Evolutionary conservation across 2,888 invertebrate species (phyloP), one percentile per base, ranked within the genome.

Genomic region (Catocala sponsa): DNA sequence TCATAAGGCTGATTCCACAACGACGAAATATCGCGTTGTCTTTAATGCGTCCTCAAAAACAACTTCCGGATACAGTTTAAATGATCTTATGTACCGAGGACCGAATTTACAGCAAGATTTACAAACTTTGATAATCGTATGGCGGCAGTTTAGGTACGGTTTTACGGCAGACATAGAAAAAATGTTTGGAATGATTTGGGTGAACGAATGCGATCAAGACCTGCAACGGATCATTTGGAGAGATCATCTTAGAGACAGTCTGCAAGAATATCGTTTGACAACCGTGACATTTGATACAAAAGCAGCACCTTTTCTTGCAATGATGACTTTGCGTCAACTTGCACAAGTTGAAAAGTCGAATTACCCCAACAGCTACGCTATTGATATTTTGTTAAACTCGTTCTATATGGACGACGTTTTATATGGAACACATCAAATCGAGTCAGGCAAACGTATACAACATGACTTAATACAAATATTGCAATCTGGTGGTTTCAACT

Each of bases 191-290:
- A 60, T 62, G 9, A 71, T 79, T 9, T 55, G 50, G 38, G 15
- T 69, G 0, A 13, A 71, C 12, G 46, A 51, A 52, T 41, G 61
- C 0, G 71, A 77, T 55, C 72, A 68, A 48, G 7, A 46, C 0
- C 62, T 66, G 6, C 76, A 77, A 54, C 65, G 68, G 52, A 73
- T 78, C 5, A 12, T 75, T 0, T 78, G 78, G 77, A 25, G 74
- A n/a, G 55, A 67, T 12, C 12, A 25, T 0, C 15, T 55, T n/a
- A 4, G 47, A 7, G 43, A 63, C 42, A 35, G 0, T 12, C 12
- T 70, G 9, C n/a, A 63, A 43, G 47, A 38, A 12, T 68, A 59
- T 44, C 10, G 55, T 15, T 35, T 74, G 7, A 48, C 13, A 1
- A 77, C 72, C 5, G 65, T 70, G 2, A 70, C 73, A 68, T 77